phyloP scores from a whole-genome alignment of 2,888 invertebrate genomes.

The Cheilosia vulpina region DNA sequence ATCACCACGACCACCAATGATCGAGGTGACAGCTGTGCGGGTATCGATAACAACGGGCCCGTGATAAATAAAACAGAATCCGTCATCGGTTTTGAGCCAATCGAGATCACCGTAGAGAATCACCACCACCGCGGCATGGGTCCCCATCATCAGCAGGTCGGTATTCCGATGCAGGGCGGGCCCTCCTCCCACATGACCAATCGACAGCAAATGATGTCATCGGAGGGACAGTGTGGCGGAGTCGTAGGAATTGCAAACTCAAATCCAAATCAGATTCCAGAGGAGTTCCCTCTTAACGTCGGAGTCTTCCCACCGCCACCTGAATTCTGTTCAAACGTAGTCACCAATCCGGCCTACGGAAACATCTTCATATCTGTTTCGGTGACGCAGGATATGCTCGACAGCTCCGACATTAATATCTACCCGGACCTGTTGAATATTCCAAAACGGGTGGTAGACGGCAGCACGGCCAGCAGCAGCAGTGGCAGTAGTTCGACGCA shows the following conservation, averaged over 20 bases:
- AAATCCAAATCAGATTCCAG: conserved; percentile 80
- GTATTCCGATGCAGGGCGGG: conserved; percentile 52
- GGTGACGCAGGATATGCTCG: conserved; percentile 88
- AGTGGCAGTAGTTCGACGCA: conserved; percentile 52
- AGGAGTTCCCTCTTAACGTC: conserved; percentile 84
- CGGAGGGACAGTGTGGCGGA: conserved; percentile 81
- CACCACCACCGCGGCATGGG: conserved; percentile 79
- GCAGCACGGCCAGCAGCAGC: conserved; percentile 72
- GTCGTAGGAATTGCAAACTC: conserved; percentile 80
- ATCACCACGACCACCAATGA: conserved; percentile 89
- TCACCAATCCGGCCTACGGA: conserved; percentile 82
- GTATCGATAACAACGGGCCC: conserved; percentile 86
- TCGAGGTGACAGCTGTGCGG: conserved; percentile 86
- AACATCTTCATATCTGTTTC: conserved; percentile 94
- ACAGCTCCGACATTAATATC: conserved; percentile 87
- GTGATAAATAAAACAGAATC: conserved; percentile 84
- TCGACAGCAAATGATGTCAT: conserved; percentile 80
- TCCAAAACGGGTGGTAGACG: conserved; percentile 85
- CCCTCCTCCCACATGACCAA: conserved; percentile 59
- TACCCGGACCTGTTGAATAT: conserved; percentile 92
- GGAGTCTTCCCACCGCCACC: conserved; percentile 85
- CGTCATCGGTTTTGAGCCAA: conserved; percentile 86
- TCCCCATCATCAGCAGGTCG: conserved; percentile 76
- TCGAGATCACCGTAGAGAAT: conserved; percentile 86
- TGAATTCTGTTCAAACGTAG: conserved; percentile 85